Evolutionary conservation across 2,888 invertebrate genomes (phyloP), one percentile per base, ranked within the genome.

Genomic region (Drosophila subsilvestris): DNA sequence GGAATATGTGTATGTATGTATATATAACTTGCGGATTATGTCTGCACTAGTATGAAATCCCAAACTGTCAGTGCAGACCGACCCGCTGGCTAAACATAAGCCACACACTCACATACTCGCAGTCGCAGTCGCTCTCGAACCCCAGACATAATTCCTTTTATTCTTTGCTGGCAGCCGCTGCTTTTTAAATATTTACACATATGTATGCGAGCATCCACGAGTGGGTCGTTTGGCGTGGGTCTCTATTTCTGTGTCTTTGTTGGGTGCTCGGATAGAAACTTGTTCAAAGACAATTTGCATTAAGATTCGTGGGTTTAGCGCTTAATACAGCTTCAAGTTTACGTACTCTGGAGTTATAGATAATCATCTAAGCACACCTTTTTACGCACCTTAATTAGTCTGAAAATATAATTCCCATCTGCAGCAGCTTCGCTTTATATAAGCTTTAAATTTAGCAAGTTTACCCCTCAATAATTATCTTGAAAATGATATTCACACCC

Each of bases 1-100:
- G 37, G 51, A 62, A 72, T 70, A 59, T 25, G n/a, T n/a, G 20
- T 37, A 76, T 70, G 29, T 29, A 37, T 14, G 6, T 14, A 37
- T 37, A 48, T 69, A 75, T 74, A 76, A 57, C 74, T 65, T 43
- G 59, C 27, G 84, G 87, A 86, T 84, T 84, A 88, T 74, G 70
- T 76, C 66, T 68, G 87, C 81, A 68, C 74, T 62, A 27, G 27
- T 9, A 65, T 55, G 73, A 66, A 75, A 77, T 80, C 66, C 75
- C 68, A 58, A 74, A 86, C 85, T 84, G 88, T 78, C 81, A 78
- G 59, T 49, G 72, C 72, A 58, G 61, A 32, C 32, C 32, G 59
- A 62, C 56, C 53, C 59, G 32, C 29, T 55, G 72, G 65, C 61
- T 68, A 65, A 70, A 49, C 37, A 50, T 74, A 80, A 79, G 71